phyloP scores from a whole-genome alignment of 1,140 invertebrate species.

The Hylaeus volcanicus region DNA sequence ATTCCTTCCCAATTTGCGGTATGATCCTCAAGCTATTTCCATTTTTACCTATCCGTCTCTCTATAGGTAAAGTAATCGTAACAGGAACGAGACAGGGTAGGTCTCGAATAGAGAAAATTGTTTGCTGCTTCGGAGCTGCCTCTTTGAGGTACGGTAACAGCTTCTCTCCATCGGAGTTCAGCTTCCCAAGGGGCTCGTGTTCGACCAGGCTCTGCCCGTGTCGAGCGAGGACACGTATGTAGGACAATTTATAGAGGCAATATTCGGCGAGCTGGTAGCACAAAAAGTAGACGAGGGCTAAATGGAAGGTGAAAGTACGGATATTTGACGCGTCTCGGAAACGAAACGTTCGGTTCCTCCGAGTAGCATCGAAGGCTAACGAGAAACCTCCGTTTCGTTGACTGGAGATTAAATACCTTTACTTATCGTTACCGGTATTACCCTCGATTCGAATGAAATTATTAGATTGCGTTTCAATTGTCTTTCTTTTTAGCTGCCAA shows the following conservation, averaged over 20 bases:
- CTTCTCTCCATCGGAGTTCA: not conserved
- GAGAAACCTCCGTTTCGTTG: not conserved
- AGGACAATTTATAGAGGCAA: slow-evolving; percentile 38
- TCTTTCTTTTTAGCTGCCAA: too few species aligned
- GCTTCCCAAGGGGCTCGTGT: not conserved
- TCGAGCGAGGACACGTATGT: not conserved
- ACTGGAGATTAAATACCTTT: not conserved
- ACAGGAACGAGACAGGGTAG: too few species aligned
- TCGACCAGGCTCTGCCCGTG: not conserved
- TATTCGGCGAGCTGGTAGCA: slow-evolving; percentile 10
- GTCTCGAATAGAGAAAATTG: slow-evolving; percentile 3
- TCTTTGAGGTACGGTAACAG: slow-evolving; percentile 23
- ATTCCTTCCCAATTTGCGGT: too few species aligned
- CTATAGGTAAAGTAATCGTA: not conserved
- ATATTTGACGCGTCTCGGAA: not conserved
- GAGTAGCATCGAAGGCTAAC: slow-evolving; percentile 5
- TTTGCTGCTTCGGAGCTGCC: not conserved
- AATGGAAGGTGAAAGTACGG: not conserved
- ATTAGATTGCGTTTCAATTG: not conserved
- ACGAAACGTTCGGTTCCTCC: not conserved
- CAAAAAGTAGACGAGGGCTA: not conserved
- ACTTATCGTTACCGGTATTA: not conserved
- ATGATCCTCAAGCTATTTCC: too few species aligned
- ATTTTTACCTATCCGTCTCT: too few species aligned
- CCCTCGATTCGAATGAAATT: not conserved